phyloP scores from a whole-genome alignment of 2,888 invertebrate species.

The Merodon equestris region DNA sequence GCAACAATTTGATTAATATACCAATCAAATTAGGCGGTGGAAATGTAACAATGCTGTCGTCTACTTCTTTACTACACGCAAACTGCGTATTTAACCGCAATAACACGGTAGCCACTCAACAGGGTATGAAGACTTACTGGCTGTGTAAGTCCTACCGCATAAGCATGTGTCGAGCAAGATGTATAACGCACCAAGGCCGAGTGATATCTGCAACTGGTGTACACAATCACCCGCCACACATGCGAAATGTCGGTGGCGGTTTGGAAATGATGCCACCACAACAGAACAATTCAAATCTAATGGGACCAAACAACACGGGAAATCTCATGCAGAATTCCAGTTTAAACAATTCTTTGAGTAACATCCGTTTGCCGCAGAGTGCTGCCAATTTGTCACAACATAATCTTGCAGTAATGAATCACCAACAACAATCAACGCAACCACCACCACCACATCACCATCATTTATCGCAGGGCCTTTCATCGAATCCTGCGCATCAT shows the following conservation, averaged over 20 bases:
- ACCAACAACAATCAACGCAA: conserved; percentile 66
- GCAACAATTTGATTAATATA: conserved; percentile 53
- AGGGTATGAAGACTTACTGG: conserved; percentile 80
- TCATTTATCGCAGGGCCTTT: conserved; percentile 52
- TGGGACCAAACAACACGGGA: conserved; percentile 55
- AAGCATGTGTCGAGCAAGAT: conserved; percentile 79
- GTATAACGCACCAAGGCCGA: conserved; percentile 79
- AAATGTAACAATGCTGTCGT: conserved; percentile 79
- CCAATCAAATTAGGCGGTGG: conserved; percentile 74
- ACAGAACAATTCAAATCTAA: conserved; percentile 48
- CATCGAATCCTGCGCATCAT: conserved; percentile 57
- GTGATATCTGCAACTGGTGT: conserved; percentile 79
- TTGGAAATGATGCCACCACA: conserved; percentile 56
- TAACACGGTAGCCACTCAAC: conserved; percentile 79
- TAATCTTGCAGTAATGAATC: conserved; percentile 58
- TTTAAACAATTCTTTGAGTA: conserved; percentile 50
- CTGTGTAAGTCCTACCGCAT: conserved; percentile 79
- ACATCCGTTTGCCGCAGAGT: conserved; percentile 60
- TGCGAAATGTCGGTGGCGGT: conserved; percentile 72
- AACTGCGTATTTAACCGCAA: conserved; percentile 79
- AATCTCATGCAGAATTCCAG: conserved; percentile 61
- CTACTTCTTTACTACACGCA: conserved; percentile 78
- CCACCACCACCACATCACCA: conserved; percentile 68
- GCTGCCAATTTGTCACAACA: conserved; percentile 67
- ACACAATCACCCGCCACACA: conserved; percentile 78